Evolutionary conservation across 2,113 vertebrate genomes (phyloP).

Genomic region (Calidris pugnax): DNA sequence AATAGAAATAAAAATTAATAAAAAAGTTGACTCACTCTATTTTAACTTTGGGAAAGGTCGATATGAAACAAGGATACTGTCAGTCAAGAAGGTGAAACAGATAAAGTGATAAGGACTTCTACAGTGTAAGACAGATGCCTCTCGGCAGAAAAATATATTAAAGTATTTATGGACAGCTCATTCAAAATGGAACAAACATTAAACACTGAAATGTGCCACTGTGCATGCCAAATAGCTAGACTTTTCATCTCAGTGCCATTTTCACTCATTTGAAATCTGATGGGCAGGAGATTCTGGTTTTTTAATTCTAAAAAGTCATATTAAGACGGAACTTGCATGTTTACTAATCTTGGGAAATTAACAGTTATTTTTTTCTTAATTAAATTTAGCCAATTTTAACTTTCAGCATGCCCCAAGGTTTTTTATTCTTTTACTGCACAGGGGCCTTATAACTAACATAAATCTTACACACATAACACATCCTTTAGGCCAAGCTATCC

Average conservation of each 20-base stretch:
- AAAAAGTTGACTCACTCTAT: not conserved
- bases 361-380: not conserved
- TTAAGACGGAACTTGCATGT: too few species aligned
- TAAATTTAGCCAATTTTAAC: not conserved
- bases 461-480: not conserved
- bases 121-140: constrained; percentile 21
- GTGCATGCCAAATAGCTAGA: not conserved
- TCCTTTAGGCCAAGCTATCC: not conserved
- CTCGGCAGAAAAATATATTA: constrained; percentile 8
- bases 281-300: not conserved
- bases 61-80: not conserved
- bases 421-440: not conserved
- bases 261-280: not conserved
- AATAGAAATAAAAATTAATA: not conserved
- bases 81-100: constrained; percentile 20
- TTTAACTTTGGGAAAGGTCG: not conserved
- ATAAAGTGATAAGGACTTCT: constrained; percentile 22
- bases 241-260: not conserved
- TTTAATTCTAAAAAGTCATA: not conserved
- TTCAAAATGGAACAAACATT: constrained; percentile 25
- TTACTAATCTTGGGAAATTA: not conserved
- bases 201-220: constrained; percentile 36
- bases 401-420: not conserved
- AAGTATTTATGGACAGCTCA: constrained; percentile 35
- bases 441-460: not conserved